A percentile compares a stretch with the other conserved stretches of the same genome.
These are phyloP conservation scores for Lycocorax pyrrhopterus DNA, from an alignment of 2,113 vertebrate genomes.

Conservation along the genomic window DNA sequence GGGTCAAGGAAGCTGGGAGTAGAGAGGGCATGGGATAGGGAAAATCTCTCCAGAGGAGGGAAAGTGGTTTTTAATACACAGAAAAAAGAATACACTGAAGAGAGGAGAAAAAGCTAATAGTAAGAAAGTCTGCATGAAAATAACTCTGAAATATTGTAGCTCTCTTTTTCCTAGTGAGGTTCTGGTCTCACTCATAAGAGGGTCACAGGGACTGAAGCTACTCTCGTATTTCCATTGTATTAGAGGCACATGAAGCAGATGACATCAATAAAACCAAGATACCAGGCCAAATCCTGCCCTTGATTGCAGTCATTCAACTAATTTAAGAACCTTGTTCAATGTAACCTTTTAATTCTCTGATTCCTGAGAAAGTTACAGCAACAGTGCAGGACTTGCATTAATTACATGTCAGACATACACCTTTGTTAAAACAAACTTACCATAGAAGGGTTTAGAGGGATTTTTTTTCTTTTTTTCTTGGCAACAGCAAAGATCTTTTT, in stretches of 20 bases:
- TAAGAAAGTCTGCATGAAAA: neutral
- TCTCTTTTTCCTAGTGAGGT: neutral
- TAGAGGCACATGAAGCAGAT: neutral
- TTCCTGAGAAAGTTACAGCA: neutral
- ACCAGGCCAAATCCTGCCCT: neutral
- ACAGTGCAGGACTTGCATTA: neutral
- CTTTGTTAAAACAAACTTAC: neutral
- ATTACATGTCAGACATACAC: neutral
- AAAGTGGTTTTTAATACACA: neutral
- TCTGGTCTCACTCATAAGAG: neutral
- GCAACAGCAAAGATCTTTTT: neutral
- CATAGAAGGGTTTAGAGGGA: neutral
- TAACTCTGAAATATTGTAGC: neutral
- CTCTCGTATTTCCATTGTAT: neutral
- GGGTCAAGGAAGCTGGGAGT: conserved; percentile 34
- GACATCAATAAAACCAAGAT: neutral
- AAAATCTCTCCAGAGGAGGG: conserved; percentile 26
- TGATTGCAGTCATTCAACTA: neutral
- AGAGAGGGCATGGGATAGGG: conserved; percentile 46
- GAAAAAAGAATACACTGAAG: neutral
- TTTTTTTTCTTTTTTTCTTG: neutral
- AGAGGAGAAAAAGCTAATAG: neutral
- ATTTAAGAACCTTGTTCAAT: neutral
- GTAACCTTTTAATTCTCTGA: neutral
- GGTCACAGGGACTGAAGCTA: neutral